These are phyloP conservation scores for Laothoe populi DNA, from an alignment of 2,888 invertebrate genomes.

Conservation along the genomic window DNA sequence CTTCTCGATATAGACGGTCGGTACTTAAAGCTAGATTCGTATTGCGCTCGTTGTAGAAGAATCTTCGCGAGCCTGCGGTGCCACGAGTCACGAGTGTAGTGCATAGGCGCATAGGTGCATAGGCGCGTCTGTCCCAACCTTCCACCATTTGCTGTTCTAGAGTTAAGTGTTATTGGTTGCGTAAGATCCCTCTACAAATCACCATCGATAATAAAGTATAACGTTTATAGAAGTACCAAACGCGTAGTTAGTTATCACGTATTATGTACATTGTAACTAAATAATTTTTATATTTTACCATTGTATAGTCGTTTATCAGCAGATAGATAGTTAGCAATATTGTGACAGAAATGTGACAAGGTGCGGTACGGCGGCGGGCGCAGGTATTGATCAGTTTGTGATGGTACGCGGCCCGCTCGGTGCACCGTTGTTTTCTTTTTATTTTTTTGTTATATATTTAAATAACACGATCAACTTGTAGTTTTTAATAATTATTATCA, in stretches of 20 bases:
- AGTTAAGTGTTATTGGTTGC: slow-evolving; percentile 61
- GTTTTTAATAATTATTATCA: slow-evolving; percentile 84
- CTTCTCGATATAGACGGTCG: slow-evolving; percentile 73
- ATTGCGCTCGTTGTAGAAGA: slow-evolving; percentile 56
- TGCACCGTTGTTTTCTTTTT: slow-evolving; percentile 77
- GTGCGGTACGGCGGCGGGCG: slow-evolving; percentile 54
- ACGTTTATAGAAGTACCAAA: slow-evolving; percentile 82
- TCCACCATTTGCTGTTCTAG: slow-evolving; percentile 77
- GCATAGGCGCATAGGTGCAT: slow-evolving; percentile 52
- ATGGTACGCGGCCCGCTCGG: slow-evolving; percentile 61
- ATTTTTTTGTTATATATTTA: slow-evolving; percentile 84
- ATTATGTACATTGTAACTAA: slow-evolving; percentile 83
- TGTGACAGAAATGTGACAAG: slow-evolving; percentile 61
- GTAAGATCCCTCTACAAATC: slow-evolving; percentile 56
- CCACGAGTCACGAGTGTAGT: slow-evolving; percentile 50
- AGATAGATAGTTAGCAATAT: slow-evolving; percentile 76
- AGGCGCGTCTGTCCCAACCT: slow-evolving; percentile 58
- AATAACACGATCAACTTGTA: slow-evolving; percentile 84
- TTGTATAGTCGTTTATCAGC: slow-evolving; percentile 81
- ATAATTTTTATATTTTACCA: slow-evolving; percentile 82
- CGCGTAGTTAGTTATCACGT: slow-evolving; percentile 82
- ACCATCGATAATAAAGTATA: slow-evolving; percentile 67
- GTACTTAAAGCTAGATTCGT: slow-evolving; percentile 67
- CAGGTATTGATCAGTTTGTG: slow-evolving; percentile 55
- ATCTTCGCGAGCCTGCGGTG: slow-evolving; percentile 33